Evolutionary conservation across 2,888 invertebrate species (phyloP).

Genomic region (Portevinia maculata): DNA sequence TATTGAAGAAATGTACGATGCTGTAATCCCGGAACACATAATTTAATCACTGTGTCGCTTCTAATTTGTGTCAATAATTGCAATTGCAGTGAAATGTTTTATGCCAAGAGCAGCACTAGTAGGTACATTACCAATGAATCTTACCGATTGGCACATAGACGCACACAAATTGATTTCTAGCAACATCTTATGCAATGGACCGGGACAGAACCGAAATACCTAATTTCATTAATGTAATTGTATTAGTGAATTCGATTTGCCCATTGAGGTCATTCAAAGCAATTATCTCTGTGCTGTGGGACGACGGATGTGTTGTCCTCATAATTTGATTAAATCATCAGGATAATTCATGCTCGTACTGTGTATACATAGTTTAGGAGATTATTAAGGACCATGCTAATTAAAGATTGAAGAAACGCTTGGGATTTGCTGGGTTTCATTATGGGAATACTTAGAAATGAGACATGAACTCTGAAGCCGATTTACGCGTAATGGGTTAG

Average conservation of each 20-base stretch:
- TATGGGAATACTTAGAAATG: conserved; percentile 27
- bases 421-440: background rate
- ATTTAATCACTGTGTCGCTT: conserved; percentile 53
- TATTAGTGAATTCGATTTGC: conserved; percentile 68
- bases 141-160: conserved; percentile 24
- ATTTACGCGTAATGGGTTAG: conserved; percentile 3
- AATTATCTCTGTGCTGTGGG: conserved; percentile 51
- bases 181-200: conserved; percentile 13
- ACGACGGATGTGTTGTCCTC: conserved; percentile 42
- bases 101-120: conserved; percentile 33
- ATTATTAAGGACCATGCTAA: conserved; percentile 43
- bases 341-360: conserved; percentile 19
- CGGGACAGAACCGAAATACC: conserved; percentile 15
- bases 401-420: conserved; percentile 47
- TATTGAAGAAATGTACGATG: no score
- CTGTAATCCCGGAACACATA: background rate
- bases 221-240: conserved; percentile 69
- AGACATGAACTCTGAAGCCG: conserved; percentile 12
- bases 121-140: conserved; percentile 38
- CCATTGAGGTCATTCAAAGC: conserved; percentile 63
- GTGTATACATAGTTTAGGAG: conserved; percentile 16
- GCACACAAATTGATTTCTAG: conserved; percentile 32
- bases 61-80: conserved; percentile 61
- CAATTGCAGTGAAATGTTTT: conserved; percentile 51
- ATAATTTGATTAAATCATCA: conserved; percentile 63